Base-by-base conservation (phyloP, 2,113 vertebrate genomes). In the Salvelinus fontinalis region DNA sequence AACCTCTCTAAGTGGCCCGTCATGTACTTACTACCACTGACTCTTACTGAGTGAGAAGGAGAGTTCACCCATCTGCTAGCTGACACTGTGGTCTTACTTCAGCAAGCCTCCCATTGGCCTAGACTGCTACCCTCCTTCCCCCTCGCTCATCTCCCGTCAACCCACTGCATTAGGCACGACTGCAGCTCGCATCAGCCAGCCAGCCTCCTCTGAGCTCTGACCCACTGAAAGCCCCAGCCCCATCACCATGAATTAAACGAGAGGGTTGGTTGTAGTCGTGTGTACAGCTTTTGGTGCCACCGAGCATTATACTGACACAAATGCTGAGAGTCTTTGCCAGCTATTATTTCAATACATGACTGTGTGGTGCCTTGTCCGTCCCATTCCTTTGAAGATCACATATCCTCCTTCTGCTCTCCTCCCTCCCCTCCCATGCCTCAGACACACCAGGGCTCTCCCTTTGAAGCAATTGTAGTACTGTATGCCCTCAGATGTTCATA, bases 241-340 rank as follows among this genome's bases (percentile, higher is more conserved):
- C 84, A 89, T 93, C 90, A 87, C 76, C 71, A 79, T 57, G 75
- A 89, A 91, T 92, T 92, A 92, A 92, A 89, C 69, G 79, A 73
- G 80, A 91, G 85, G 81, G 85, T 83, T 44, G 65, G n/a, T 69
- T 59, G 82, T 89, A 86, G 87, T 79, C 85, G 86, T 79, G 85
- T 87, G 86, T 78, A 84, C 88, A 84, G 88, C 89, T 90, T 91
- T 87, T 68, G 87, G 86, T 93, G 93, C 89, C 93, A 91, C 88
- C 84, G 89, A 89, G 87, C 87, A 92, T 92, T 91, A 93, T 80
- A 69, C 83, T 80, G 80, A 89, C 81, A 75, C 82, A 80, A 89
- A 86, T 73, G 87, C 89, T 91, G 88, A 93, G 81, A 85, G 87
- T 87, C 89, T 90, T 90, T 93, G 91, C 92, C 92, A 93, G 92